Base-by-base conservation (phyloP, 2,888 invertebrate genomes). In the Aleiodes leptofemur region DNA sequence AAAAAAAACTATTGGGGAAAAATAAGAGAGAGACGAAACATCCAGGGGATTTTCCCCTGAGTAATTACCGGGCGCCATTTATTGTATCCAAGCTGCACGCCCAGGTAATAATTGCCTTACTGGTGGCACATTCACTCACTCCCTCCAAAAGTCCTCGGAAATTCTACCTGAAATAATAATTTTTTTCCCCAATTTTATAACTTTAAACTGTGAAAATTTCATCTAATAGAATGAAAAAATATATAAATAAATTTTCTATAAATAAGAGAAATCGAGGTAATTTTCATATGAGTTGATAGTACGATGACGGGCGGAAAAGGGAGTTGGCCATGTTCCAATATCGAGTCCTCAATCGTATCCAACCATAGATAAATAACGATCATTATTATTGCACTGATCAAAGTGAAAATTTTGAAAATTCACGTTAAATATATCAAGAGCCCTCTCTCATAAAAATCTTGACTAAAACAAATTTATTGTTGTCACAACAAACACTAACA, bases 91-190 rank as follows among this genome's bases (percentile, higher is more conserved):
- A 34, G n/a, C 14, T 48, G 43, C 43, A 34, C 64, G 70, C 59
- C 64, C 29, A 64, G 78, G 79, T 83, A 81, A 76, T 84, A 81
- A 84, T 83, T 80, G 80, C 79, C 76, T 81, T 81, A 82, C 84
- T 84, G 84, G 84, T 84, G 84, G 84, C 79, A 70, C 69, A 82
- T 83, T 84, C 76, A 82, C 16, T 55, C 55, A 9, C 34, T 34
- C 55, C 64, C 69, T 51, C 61, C 23, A 29, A n/a, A 43, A 23
- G 14, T 51, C 9, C 50, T 4, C 16, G 31, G 6, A 7, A 13
- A 7, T 34, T 51, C 16, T 69, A 77, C 69, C 73, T 64, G 72
- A 69, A 53, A 23, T n/a, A 16, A 43, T 43, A 16, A 64, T 23
- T 48, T 64, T 23, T 64, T 61, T 7, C 64, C 64, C 64, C 43